A percentile compares a stretch with the other conserved stretches of the same genome.
These are phyloP conservation scores for Platycheirus albimanus DNA, from an alignment of 2,888 invertebrate species.

Conservation along the genomic window DNA sequence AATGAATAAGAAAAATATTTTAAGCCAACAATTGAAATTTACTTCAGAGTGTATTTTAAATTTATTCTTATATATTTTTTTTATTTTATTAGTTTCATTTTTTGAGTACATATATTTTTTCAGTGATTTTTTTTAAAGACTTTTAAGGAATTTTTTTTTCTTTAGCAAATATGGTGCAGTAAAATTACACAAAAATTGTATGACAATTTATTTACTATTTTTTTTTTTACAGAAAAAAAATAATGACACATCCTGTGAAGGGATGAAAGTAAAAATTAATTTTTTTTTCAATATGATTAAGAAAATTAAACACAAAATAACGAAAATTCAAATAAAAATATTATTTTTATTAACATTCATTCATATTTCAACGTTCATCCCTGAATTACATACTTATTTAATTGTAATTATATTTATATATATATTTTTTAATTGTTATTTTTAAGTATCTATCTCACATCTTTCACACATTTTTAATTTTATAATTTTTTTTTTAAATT, in stretches of 20 bases:
- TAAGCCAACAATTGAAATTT: constrained; percentile 3
- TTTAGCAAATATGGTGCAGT: constrained; percentile 70
- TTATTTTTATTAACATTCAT: constrained; percentile 44
- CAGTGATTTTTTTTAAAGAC: constrained; percentile 30
- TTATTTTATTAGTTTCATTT: constrained; percentile 30
- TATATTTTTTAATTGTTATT: constrained; percentile 75
- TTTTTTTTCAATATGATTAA: neutral
- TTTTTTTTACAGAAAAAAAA: constrained; percentile 31
- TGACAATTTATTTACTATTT: constrained; percentile 35
- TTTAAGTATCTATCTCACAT: constrained; percentile 38
- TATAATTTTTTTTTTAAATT: constrained; percentile 51
- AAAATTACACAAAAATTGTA: constrained; percentile 61
- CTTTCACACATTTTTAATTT: constrained; percentile 52
- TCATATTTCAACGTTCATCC: constrained; percentile 66
- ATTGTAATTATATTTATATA: constrained; percentile 48
- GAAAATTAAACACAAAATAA: constrained; percentile 17
- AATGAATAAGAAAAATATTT: constrained; percentile 6
- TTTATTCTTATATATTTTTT: constrained; percentile 47
- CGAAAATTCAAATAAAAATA: constrained; percentile 20
- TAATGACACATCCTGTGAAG: constrained; percentile 3
- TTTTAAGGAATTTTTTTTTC: constrained; percentile 43
- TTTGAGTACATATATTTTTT: constrained; percentile 56
- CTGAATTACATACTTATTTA: constrained; percentile 63
- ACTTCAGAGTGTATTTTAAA: constrained; percentile 33
- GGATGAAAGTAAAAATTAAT: constrained; percentile 4